Conservation (phyloP, 2,797 vertebrate genomes). For the Microctenopoma steveboyesi region DNA sequence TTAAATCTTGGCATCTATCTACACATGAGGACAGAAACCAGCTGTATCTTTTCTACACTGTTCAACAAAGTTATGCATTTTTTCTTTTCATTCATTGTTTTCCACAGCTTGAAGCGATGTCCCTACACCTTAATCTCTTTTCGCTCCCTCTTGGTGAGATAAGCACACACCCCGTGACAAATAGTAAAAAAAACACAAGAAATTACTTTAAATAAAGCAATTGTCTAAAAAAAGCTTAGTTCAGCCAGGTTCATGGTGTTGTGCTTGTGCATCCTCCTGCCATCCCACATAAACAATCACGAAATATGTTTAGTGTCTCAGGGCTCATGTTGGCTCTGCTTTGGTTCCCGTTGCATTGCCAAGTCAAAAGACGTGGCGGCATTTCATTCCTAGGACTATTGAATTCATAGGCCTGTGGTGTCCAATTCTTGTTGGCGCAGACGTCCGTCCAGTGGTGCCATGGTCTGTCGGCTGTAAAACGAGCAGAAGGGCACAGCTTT, state of each 20-base stretch:
- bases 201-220: slow-evolving; percentile 7
- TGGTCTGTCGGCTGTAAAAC: slow-evolving; percentile 66
- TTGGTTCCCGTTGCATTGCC: slow-evolving; percentile 6
- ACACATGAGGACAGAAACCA: slow-evolving; percentile 30
- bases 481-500: slow-evolving; percentile 61
- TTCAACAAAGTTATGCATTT: slow-evolving; percentile 4
- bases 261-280: not conserved
- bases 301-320: slow-evolving; percentile 11
- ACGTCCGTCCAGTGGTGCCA: slow-evolving; percentile 33
- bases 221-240: slow-evolving; percentile 25
- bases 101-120: slow-evolving; percentile 28
- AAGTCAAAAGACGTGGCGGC: slow-evolving; percentile 19
- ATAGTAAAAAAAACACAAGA: slow-evolving; percentile 16
- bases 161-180: slow-evolving; percentile 27
- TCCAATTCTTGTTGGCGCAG: slow-evolving; percentile 40
- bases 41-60: slow-evolving; percentile 15
- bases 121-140: slow-evolving; percentile 22
- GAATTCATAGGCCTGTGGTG: slow-evolving; percentile 24
- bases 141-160: slow-evolving; percentile 26
- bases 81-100: slow-evolving; percentile 30
- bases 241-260: not conserved
- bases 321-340: slow-evolving; percentile 1
- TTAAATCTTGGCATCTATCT: slow-evolving; percentile 44
- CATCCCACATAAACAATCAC: slow-evolving; percentile 20
- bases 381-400: slow-evolving; percentile 32